Evolutionary conservation across 2,888 invertebrate genomes (phyloP), one percentile per base, ranked within the genome.

Genomic region (Dolomedes plantarius): DNA sequence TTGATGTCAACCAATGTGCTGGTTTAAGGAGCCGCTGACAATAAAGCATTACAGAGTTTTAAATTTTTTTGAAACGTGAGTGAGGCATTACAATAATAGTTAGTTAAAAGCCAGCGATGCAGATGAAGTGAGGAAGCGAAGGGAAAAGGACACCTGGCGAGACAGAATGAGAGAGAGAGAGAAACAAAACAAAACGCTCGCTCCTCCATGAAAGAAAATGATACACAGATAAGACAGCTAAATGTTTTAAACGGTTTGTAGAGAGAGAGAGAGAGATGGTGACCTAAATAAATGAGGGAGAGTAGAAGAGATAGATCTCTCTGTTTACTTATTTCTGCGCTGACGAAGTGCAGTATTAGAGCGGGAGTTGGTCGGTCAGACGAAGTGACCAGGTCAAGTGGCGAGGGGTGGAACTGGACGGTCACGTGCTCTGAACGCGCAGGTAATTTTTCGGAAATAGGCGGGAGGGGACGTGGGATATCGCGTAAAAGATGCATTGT

Each of bases 311-410:
- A 23, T 46, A 6, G 9, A 16, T 16, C 16, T 46, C 46, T 46
- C 46, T 56, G 31, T 31, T n/a, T 50, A 13, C 29, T 50, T n/a
- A 6, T 29, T 50, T 29, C 36, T 19, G 27, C 46, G 31, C 23
- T 79, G 19, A 27, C 65, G 32, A 71, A 67, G 73, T 67, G 65
- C 72, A n/a, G 67, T 80, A 80, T 67, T 36, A 36, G 46, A 23
- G 50, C 29, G 65, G 65, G 31, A n/a, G 65, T 28, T 65, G 82
- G 75, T 50, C 82, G 65, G 69, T 28, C 69, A 71, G 78, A 27
- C 36, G 73, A 56, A 81, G 68, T 81, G 81, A 81, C 81, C 75
- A 75, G 82, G 82, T 82, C 82, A 82, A 82, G 82, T 82, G 75
- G 69, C 56, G 13, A 41, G 62, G 19, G 29, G n/a, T 71, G 71